phyloP scores from a whole-genome alignment of 2,888 invertebrate genomes.

The Lysandra coridon region DNA sequence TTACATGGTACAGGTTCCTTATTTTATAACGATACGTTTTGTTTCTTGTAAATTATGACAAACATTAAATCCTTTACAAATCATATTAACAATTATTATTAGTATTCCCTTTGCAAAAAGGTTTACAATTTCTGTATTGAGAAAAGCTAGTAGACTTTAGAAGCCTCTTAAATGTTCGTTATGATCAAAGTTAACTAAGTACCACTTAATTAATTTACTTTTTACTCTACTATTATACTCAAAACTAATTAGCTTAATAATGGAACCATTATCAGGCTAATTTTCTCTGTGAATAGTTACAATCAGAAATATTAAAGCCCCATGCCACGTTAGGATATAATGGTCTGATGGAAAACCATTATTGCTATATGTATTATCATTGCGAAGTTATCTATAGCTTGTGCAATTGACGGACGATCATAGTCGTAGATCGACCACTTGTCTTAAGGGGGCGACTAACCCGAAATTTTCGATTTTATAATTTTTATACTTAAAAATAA shows the following conservation, averaged over 20 bases:
- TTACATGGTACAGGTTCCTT: too few species aligned
- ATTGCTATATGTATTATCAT: background rate
- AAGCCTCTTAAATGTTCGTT: background rate
- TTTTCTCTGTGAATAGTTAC: background rate
- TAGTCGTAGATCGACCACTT: too few species aligned
- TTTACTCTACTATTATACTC: background rate
- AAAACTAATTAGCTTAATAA: background rate
- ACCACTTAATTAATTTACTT: slow-evolving; percentile 6
- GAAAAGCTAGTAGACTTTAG: background rate
- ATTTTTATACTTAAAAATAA: too few species aligned
- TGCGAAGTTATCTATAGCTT: background rate
- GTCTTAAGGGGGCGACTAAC: too few species aligned
- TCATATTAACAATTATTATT: background rate
- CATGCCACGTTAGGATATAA: too few species aligned
- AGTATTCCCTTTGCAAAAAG: background rate
- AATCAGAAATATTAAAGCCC: background rate
- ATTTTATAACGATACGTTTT: background rate
- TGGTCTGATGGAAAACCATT: too few species aligned
- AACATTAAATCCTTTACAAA: background rate
- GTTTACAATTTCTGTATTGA: background rate
- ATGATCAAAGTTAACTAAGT: slow-evolving; percentile 2
- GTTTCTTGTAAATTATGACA: background rate
- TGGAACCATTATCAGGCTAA: background rate
- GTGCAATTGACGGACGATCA: too few species aligned
- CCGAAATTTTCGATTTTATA: too few species aligned